These are phyloP conservation scores for Zelostemma sp. DNA, from an alignment of 1,140 invertebrate species.

Conservation along the genomic window DNA sequence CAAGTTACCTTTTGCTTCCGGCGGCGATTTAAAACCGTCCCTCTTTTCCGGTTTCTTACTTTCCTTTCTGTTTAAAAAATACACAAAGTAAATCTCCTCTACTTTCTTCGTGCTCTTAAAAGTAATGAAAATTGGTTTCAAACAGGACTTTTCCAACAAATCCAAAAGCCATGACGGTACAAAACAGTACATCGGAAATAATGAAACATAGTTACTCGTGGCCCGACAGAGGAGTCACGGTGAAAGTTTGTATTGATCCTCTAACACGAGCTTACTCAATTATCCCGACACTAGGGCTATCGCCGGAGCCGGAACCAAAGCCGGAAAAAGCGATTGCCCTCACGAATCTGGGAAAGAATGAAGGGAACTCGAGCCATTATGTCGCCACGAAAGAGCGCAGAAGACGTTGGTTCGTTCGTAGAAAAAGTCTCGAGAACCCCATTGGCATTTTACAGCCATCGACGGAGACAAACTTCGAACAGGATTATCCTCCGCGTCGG, in stretches of 20 bases:
- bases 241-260: slow-evolving; percentile 54
- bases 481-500: neutral
- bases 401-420: neutral
- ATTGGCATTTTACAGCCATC: neutral
- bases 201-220: slow-evolving; percentile 59
- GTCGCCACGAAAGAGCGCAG: neutral
- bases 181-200: slow-evolving; percentile 19
- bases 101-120: too few species aligned
- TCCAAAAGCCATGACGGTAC: slow-evolving; percentile 43
- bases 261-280: slow-evolving; percentile 55
- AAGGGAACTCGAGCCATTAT: neutral
- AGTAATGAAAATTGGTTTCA: too few species aligned
- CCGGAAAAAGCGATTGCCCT: neutral
- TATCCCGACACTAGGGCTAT: slow-evolving; percentile 38
- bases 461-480: neutral
- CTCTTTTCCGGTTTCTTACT: too few species aligned
- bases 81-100: too few species aligned
- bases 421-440: neutral
- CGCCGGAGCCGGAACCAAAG: neutral
- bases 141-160: too few species aligned
- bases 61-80: too few species aligned
- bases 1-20: too few species aligned
- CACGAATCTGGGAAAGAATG: slow-evolving; percentile 1
- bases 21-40: too few species aligned
- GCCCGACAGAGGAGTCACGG: slow-evolving; percentile 49